Percentiles rank a stretch among this genome's conserved stretches.
phyloP scores from a whole-genome alignment of 1,140 invertebrate species.

The Calliopsis andreniformis region DNA sequence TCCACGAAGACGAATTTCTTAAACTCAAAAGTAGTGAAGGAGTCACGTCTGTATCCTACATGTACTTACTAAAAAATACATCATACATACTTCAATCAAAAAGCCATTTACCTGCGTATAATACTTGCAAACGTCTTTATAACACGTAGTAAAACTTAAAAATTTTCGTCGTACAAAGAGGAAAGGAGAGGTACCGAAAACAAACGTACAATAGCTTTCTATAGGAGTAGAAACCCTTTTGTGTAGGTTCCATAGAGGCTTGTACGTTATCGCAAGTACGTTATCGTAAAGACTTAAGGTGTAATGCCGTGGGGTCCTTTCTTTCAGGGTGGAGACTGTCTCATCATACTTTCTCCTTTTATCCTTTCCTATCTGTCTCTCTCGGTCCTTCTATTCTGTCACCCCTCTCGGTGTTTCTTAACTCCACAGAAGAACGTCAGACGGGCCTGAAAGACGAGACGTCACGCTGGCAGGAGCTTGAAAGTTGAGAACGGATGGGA shows the following conservation, averaged over 20 bases:
- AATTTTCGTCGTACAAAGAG: neutral
- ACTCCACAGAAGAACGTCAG: conserved; percentile 50
- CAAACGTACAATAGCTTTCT: conserved; percentile 26
- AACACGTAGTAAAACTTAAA: neutral
- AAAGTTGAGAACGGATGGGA: conserved; percentile 17
- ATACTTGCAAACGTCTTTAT: conserved; percentile 11
- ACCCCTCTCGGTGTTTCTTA: conserved; percentile 19
- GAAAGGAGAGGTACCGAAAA: neutral
- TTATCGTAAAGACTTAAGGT: conserved; percentile 62
- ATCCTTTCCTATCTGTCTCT: neutral
- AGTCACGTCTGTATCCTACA: too few species aligned
- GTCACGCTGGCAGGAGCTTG: conserved; percentile 17
- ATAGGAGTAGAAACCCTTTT: conserved; percentile 39
- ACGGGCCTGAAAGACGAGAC: conserved; percentile 58
- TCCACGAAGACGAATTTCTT: too few species aligned
- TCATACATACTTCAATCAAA: too few species aligned
- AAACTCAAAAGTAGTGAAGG: too few species aligned
- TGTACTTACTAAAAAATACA: too few species aligned
- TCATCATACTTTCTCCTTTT: conserved; percentile 12
- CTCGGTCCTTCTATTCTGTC: conserved; percentile 2
- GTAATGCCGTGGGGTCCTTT: conserved; percentile 43
- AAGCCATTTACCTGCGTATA: too few species aligned
- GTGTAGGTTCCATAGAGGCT: conserved; percentile 32
- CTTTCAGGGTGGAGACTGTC: conserved; percentile 9
- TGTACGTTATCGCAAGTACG: conserved; percentile 58